Conservation (phyloP, 64 coral and sea anemone species). For the Porites lutea region DNA sequence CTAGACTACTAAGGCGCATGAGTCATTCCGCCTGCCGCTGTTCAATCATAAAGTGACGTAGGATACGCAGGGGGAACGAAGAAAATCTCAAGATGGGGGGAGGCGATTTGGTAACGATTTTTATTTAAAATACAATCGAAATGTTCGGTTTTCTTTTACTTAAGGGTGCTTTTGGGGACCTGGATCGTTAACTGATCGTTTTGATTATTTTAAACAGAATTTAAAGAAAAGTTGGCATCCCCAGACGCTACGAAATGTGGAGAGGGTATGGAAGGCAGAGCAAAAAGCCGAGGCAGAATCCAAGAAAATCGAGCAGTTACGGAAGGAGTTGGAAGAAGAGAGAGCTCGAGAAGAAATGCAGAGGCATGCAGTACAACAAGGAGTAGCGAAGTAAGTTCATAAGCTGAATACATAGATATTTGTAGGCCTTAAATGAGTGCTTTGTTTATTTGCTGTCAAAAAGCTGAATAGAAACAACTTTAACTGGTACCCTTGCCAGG, state of each 20-base stretch:
- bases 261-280: constrained; percentile 99
- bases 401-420: background rate
- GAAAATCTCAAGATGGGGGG: constrained; percentile 78
- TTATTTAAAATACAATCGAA: background rate
- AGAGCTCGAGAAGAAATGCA: constrained; percentile 97
- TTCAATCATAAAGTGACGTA: background rate
- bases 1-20: too few species aligned
- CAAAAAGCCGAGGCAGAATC: constrained; percentile 95
- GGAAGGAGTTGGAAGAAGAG: constrained; percentile 89
- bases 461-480: too few species aligned
- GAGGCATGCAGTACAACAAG: constrained; percentile 97
- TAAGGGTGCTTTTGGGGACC: background rate
- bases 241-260: constrained; percentile 97
- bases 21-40: too few species aligned
- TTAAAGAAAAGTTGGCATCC: constrained; percentile 99
- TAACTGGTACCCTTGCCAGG: too few species aligned
- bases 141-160: background rate
- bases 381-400: constrained; percentile 76
- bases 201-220: constrained; percentile 79
- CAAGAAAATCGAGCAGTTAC: constrained; percentile 98
- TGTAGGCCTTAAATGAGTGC: too few species aligned
- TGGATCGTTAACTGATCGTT: background rate
- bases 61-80: too few species aligned
- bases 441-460: too few species aligned
- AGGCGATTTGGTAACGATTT: constrained; percentile 90